Evolutionary conservation across 2,113 vertebrate genomes (phyloP).

Genomic region (Nyctibius bracteatus): DNA sequence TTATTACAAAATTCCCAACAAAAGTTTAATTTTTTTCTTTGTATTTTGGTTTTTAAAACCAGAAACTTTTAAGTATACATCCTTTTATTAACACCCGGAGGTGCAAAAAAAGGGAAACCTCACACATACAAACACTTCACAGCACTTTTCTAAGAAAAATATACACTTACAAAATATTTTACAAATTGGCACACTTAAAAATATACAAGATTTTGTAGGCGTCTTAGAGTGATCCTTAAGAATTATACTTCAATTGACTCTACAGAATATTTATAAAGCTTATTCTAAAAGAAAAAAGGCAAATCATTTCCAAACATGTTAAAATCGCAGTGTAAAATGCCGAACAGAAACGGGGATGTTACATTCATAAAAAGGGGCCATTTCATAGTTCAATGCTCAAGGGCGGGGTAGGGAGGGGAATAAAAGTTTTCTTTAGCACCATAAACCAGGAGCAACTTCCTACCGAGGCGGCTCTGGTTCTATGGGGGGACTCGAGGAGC

Average conservation of each 20-base stretch:
- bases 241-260: conserved; percentile 99
- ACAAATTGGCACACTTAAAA: conserved; percentile 99
- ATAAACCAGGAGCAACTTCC: conserved; percentile 92
- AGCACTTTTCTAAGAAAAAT: conserved; percentile 99
- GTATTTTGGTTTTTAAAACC: conserved; percentile 99
- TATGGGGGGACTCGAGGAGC: conserved; percentile 78
- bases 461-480: conserved; percentile 89
- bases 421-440: conserved; percentile 89
- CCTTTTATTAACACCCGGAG: conserved; percentile 96
- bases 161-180: conserved; percentile 99
- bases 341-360: conserved; percentile 94
- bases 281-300: conserved; percentile 94
- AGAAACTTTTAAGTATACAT: conserved; percentile 98
- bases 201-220: conserved; percentile 99
- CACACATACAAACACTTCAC: conserved; percentile 99
- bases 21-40: conserved; percentile 96
- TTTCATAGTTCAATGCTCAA: conserved; percentile 78
- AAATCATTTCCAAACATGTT: conserved; percentile 95
- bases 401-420: conserved; percentile 13
- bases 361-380: conserved; percentile 98
- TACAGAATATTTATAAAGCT: conserved; percentile 99
- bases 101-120: conserved; percentile 96
- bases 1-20: conserved; percentile 99
- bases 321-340: conserved; percentile 96
- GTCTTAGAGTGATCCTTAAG: conserved; percentile 98